Evolutionary conservation across 2,888 invertebrate species (phyloP), one percentile per base, ranked within the genome.

Genomic region (Lepas anatifera): DNA sequence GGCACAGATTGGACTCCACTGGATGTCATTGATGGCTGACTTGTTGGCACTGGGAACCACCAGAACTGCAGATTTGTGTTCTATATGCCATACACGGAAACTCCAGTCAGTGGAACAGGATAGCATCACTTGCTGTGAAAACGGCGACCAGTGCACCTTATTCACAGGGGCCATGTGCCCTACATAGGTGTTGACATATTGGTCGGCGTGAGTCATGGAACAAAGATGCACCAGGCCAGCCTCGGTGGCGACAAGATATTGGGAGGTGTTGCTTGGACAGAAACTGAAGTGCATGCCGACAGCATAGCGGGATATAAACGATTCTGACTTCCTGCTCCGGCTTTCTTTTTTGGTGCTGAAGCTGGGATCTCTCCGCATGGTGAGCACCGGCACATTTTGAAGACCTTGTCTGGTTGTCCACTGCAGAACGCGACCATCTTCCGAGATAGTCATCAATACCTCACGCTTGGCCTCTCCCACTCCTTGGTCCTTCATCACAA

Each of bases 11-110:
- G 58, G 58, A 13, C 58, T 58, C 58, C 58, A 58, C 58, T 58
- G 58, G 58, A 58, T 58, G 32, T 58, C 58, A 32, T 58, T 58
- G 58, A 58, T 58, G 58, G 58, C 58, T 18, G 58, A 58, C 13
- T 27, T 27, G 27, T 32, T 58, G 32, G 58, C 58, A 16, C 58
- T 58, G 6, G 27, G 58, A 29, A 58, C 58, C 0, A 32, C 32
- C 13, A 58, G 27, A 29, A 58, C 58, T 29, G 58, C 58, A 4
- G 16, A 7, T 22, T 32, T 58, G 29, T 58, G 58, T 6, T 58
- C 58, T 7, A 27, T 32, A 22, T 58, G 58, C 58, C 58, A 58
- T 16, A 58, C 32, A 18, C 58, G 32, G 58, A 58, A 58, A 22
- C 58, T 58, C 58, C 58, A 58, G 58, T 58, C 58, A 32, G 58